Base-by-base conservation (phyloP, 1,140 invertebrate genomes). In the Lepeophtheirus salmonis region DNA sequence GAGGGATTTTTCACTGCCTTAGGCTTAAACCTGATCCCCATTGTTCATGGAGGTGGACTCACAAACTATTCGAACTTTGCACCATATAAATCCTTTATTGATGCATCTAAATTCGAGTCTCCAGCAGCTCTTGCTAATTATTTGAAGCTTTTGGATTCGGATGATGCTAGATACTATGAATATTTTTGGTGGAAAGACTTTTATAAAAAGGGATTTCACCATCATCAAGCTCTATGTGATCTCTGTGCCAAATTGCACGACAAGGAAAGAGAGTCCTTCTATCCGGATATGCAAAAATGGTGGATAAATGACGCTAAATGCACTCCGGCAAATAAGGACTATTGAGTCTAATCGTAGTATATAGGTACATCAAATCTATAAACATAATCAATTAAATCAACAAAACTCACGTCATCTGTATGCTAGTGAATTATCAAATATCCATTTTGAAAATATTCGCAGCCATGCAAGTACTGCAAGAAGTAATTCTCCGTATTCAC, bases 41-140 rank as follows among this genome's bases (percentile, higher is more conserved):
- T 86, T 23, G 78, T 84, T 17, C 76, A 82, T 72, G 83, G 83
- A 0, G 71, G 77, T 0, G 55, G 30, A 6, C 6, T 41, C 30
- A 64, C 65, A 3, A 75, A 76, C 67, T 81, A 76, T 68, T 67
- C 69, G 18, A 70, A 64, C 64, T 63, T 76, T 14, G 73, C 84
- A 14, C 83, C 83, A 0, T 74, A 77, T 0, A 65, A 72, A 60
- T 83, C 82, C 0, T 85, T 77, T 64, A 78, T 83, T 50, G 71
- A 82, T 66, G 75, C 75, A 0, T 20, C 55, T 2, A 70, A 76
- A 54, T 80, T 77, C 61, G 64, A 72, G 2, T 70, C 67, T 10
- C 71, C 74, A 0, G 65, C 71, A 61, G 65, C 74, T 1, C 66
- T 83, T 53, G 79, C 75, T 0, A 20, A 70, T 0, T 75, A 77